Evolutionary conservation across 2,888 invertebrate species (phyloP).

Genomic region (Hermaeophaga mercurialis): DNA sequence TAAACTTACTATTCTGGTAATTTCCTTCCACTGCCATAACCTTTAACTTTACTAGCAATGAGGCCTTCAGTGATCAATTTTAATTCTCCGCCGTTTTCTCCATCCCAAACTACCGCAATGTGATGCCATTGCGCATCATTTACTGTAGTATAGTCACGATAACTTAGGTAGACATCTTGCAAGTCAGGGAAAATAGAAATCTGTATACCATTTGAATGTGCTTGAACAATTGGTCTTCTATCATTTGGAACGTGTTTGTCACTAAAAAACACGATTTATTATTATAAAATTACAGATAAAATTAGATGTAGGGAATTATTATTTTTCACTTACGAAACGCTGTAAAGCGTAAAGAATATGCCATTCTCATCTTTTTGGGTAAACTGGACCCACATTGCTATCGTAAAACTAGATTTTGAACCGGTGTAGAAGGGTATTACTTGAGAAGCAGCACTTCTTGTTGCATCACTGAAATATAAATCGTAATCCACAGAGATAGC

Average conservation of each 20-base stretch:
- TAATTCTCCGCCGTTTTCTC: constrained; percentile 81
- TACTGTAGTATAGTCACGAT: constrained; percentile 88
- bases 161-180: constrained; percentile 88
- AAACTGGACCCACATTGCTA: constrained; percentile 97
- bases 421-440: constrained; percentile 88
- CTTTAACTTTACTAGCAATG: constrained; percentile 89
- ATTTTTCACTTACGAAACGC: constrained; percentile 80
- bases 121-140: constrained; percentile 98
- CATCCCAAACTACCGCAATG: constrained; percentile 93
- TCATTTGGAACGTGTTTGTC: constrained; percentile 79
- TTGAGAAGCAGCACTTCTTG: constrained; percentile 89
- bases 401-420: constrained; percentile 77
- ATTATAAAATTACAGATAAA: background rate
- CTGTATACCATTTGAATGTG: constrained; percentile 91
- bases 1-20: constrained; percentile 79
- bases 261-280: constrained; percentile 63
- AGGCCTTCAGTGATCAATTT: constrained; percentile 94
- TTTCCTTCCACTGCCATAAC: constrained; percentile 81
- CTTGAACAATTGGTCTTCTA: constrained; percentile 84
- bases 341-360: constrained; percentile 91
- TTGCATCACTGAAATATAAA: constrained; percentile 90
- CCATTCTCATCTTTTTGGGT: constrained; percentile 90
- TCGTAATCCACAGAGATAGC: constrained; percentile 99
- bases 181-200: constrained; percentile 87
- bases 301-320: too few species aligned